Evolutionary conservation across 1,140 invertebrate genomes (phyloP), one percentile per base, ranked within the genome.

Genomic region (Callitettix versicolor): DNA sequence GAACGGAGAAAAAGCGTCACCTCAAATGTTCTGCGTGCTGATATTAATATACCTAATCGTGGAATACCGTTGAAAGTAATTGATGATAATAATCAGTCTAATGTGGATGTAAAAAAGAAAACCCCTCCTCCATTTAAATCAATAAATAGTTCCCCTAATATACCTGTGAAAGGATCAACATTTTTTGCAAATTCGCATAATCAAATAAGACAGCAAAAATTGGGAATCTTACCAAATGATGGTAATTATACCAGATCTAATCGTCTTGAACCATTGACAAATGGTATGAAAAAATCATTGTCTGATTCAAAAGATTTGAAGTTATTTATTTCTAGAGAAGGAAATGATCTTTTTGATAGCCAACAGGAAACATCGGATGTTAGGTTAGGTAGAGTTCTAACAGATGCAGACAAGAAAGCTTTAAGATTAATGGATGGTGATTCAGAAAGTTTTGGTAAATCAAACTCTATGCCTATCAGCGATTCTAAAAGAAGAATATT

Each of bases 161-260:
- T 76, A 11, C 56, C 53, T 22, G 66, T 68, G 55, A 80, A 69
- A 65, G 71, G 67, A 22, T 80, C 79, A 0, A 74, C 76, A 0
- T 81, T 79, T 57, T 82, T 83, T 47, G 76, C 78, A 0, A 79
- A 72, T 57, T 80, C 79, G 4, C 79, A 82, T 62, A 80, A 78
- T 62, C 77, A 82, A 53, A 44, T 59, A 55, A 15, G 55, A 43
- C 59, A 61, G 43, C 44, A 56, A 36, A 42, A 61, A 56, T 24
- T 58, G 41, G 12, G 41, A 57, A 7, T 51, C 21, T 6, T 62
- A 58, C 11, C 71, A 0, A 72, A 72, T 43, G 71, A 73, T 38
- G 69, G 71, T 4, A 72, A 73, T 24, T 67, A 71, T 46, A 70
- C 70, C n/a, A 53, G 42, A 30, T 36, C 22, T 18, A 24, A 26